Evolutionary conservation across 2,797 vertebrate species (phyloP).

Genomic region (Aldrovandia affinis): DNA sequence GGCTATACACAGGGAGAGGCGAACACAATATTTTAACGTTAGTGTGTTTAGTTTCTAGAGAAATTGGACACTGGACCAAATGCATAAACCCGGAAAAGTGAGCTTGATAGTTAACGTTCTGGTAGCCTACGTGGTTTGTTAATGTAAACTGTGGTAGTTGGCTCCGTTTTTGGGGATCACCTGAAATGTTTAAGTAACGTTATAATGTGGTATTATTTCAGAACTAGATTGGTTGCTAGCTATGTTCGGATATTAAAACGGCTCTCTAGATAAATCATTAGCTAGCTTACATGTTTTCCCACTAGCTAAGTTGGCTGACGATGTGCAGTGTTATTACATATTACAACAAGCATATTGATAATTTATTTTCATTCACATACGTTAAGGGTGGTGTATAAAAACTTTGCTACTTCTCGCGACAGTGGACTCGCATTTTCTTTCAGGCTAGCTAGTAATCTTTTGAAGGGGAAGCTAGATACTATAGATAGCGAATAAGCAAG

Average conservation of each 20-base stretch:
- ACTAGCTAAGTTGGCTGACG: not conserved
- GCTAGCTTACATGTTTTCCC: constrained; percentile 27
- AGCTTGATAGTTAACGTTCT: not conserved
- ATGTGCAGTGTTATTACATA: too few species aligned
- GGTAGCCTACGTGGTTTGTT: not conserved
- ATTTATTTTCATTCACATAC: not conserved
- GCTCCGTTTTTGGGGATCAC: not conserved
- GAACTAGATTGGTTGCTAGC: not conserved
- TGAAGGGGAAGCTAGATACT: not conserved
- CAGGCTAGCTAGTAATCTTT: not conserved
- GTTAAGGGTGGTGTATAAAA: not conserved
- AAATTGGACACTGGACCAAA: not conserved
- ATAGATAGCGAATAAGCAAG: not conserved
- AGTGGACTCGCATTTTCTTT: not conserved
- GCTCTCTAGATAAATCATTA: not conserved
- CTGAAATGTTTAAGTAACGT: not conserved
- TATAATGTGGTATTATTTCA: not conserved
- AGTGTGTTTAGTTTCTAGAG: not conserved
- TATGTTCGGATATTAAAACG: not conserved
- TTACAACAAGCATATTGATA: too few species aligned
- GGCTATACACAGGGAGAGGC: not conserved
- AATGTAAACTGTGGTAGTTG: not conserved
- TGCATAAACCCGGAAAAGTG: constrained; percentile 10
- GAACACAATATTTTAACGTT: not conserved
- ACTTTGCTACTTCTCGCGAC: not conserved